These are phyloP conservation scores for Conops quadrifasciatus DNA, from an alignment of 2,888 invertebrate species.

Conservation along the genomic window DNA sequence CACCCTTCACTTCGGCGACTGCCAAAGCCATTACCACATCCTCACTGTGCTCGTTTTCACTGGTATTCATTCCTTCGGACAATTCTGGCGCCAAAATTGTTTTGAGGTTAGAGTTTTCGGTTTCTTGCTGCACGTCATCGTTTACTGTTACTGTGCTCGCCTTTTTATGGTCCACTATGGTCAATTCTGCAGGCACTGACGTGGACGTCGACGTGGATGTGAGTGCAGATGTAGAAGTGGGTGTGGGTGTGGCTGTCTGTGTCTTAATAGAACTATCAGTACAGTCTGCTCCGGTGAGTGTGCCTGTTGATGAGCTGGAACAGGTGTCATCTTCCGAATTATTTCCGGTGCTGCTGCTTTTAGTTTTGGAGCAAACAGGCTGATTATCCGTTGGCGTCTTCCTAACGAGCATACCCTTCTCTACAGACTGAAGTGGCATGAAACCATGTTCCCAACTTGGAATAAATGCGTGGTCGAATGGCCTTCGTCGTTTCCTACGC, in stretches of 20 bases:
- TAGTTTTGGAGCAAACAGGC: background rate
- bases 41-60: slow-evolving; percentile 50
- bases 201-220: background rate
- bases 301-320: slow-evolving; percentile 32
- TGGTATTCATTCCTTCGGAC: slow-evolving; percentile 57
- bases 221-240: background rate
- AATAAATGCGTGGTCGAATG: slow-evolving; percentile 67
- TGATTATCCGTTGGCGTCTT: background rate
- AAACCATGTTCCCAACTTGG: slow-evolving; percentile 39
- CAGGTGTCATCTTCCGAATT: slow-evolving; percentile 31
- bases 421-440: slow-evolving; percentile 34
- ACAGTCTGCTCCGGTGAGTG: slow-evolving; percentile 30
- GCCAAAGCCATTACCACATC: slow-evolving; percentile 37
- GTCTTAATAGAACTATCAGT: slow-evolving; percentile 14
- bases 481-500: slow-evolving; percentile 72
- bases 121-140: slow-evolving; percentile 2
- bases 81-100: background rate
- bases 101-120: background rate
- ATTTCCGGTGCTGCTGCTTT: slow-evolving; percentile 1
- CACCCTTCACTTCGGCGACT: slow-evolving; percentile 38
- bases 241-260: slow-evolving; percentile 2
- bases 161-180: background rate
- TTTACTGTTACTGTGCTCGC: background rate
- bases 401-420: background rate
- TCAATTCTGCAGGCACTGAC: background rate